phyloP scores from a whole-genome alignment of 2,113 vertebrate species.

The Bombycilla garrulus region DNA sequence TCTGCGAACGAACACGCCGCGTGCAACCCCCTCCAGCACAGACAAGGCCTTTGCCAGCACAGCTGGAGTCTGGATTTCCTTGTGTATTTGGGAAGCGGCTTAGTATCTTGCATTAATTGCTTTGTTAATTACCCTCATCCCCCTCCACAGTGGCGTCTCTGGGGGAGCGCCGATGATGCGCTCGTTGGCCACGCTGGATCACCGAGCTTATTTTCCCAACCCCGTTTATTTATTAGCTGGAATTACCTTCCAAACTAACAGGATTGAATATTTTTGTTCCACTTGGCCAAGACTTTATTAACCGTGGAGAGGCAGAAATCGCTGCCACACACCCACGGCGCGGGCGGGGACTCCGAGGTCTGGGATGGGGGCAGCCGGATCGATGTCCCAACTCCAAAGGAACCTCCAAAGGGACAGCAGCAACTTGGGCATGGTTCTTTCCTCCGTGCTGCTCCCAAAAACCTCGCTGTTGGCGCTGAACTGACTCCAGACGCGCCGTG shows the following conservation, averaged over 20 bases:
- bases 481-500: neutral
- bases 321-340: neutral
- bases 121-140: neutral
- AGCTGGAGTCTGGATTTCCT: neutral
- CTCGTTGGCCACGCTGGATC: neutral
- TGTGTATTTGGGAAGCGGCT: neutral
- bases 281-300: neutral
- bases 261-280: neutral
- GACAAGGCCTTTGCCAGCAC: neutral
- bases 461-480: neutral
- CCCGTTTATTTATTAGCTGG: neutral
- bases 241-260: neutral
- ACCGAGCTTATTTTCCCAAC: neutral
- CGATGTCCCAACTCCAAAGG: accelerated
- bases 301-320: neutral
- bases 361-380: neutral
- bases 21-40: neutral
- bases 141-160: accelerated
- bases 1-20: accelerated
- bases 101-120: neutral
- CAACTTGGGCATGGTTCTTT: neutral
- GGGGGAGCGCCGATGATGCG: neutral
- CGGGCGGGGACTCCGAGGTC: neutral
- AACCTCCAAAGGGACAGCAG: neutral
- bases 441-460: neutral